Evolutionary conservation across 2,888 invertebrate genomes (phyloP).

Genomic region (Linnaemya tessellans): DNA sequence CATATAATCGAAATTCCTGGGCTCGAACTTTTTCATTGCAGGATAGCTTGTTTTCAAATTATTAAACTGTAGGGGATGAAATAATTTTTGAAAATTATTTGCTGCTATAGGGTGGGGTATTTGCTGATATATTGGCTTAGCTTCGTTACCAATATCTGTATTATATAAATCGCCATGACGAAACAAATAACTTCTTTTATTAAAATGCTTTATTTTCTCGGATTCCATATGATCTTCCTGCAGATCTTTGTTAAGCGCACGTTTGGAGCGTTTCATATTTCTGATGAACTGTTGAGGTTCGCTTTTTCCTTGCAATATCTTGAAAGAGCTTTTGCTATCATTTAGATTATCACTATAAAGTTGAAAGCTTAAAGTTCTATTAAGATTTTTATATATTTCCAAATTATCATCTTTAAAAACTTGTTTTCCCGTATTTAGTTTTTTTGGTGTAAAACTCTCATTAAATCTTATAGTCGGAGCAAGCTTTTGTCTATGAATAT

Average conservation of each 20-base stretch:
- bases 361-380: not conserved
- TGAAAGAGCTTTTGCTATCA: not conserved
- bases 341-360: not conserved
- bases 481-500: not conserved
- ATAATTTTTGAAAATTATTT: constrained; percentile 10
- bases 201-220: not conserved
- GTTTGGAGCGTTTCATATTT: constrained; percentile 16
- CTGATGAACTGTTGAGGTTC: not conserved
- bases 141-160: not conserved
- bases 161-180: constrained; percentile 1
- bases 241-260: not conserved
- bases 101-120: constrained; percentile 17
- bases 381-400: not conserved
- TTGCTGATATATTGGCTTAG: not conserved
- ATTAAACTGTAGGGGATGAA: constrained; percentile 67
- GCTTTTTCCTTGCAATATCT: not conserved
- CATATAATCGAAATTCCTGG: constrained; percentile 68
- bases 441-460: not conserved
- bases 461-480: not conserved
- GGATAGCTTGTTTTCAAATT: constrained; percentile 66
- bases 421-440: not conserved
- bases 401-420: not conserved
- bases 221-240: not conserved
- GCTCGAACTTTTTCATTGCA: constrained; percentile 47
- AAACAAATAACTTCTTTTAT: not conserved